Base-by-base conservation (phyloP, 2,113 vertebrate species). In the Grallaria varia region DNA sequence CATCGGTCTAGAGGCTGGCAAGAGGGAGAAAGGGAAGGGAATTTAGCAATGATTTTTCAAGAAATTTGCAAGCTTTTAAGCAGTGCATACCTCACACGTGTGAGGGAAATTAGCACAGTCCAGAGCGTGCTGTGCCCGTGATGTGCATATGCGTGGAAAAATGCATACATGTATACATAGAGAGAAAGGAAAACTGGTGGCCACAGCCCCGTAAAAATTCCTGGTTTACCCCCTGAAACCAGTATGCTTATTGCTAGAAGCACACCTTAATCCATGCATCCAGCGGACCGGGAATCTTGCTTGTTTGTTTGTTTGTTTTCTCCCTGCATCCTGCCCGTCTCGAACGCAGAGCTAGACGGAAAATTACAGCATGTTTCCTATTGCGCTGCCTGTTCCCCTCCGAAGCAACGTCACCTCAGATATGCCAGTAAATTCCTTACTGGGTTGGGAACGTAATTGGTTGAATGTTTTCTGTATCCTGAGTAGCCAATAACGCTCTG, bases 341-440 rank as follows among this genome's bases (percentile, higher is more conserved):
- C 33, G 24, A 47, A 90, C 37, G 3, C 40, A 18, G 52, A 37
- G 63, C 66, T 74, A 39, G 79, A 64, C 11, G 47, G 90, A 95
- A 92, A 90, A 95, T 49, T 92, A 50, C 69, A 84, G 89, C 58
- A 28, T 84, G 95, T 71, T 95, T 80, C 72, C 62, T 67, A 30
- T 50, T 64, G 89, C 56, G 0, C 72, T 96, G 75, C 45, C 60
- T 81, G 72, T 35, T 86, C 72, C 79, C 93, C 64, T 69, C 62
- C 45, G 40, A 79, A 96, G 74, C 73, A 93, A 96, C 95, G 93
- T 96, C 96, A 93, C 90, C 63, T 91, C 90, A 95, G 87, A 96
- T 95, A 97, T 89, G 88, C 95, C 87, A 94, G 94, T 96, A 97
- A 97, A 97, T 97, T 93, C 94, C 90, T 96, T 77, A 77, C 93